Evolutionary conservation across 2,797 vertebrate species (phyloP), one percentile per base, ranked within the genome.

Genomic region (Limosa lapponica): DNA sequence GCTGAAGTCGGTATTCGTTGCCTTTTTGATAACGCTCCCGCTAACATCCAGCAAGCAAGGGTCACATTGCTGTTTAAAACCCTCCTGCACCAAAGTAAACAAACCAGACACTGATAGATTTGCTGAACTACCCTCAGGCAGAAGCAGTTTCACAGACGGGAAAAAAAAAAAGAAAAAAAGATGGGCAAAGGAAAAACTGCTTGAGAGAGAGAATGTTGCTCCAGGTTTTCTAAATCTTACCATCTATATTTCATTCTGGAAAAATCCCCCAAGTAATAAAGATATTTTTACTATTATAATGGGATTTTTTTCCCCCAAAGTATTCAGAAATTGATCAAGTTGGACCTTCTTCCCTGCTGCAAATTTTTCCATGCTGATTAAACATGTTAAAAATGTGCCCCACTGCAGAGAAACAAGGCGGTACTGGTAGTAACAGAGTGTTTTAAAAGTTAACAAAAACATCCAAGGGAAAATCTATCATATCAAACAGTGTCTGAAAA

Each of bases 21-120:
- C 94, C 96, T 95, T 98, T 98, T 97, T 95, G 96, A 92, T 93
- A 96, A 97, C 34, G 23, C 36, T 67, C 69, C 52, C 82, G 97
- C 97, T 98, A 97, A 97, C 96, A 97, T 97, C 93, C 95, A 97
- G 87, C 97, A 91, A 54, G 51, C 96, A 93, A 96, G 97, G 98
- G 95, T 93, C 95, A 96, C 89, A 27, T 37, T 75, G 96, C 97
- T 97, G 95, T 97, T 97, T 97, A 94, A 96, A 94, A 91, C 89
- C 66, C 82, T 94, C 82, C 97, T 96, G 90, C 94, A 96, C 97
- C 93, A 96, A 97, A 97, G 97, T 98, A 98, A 98, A 98, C 98
- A 98, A 96, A 96, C 96, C 96, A 97, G 98, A 98, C 98, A 97
- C 97, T 98, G 98, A 98, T 95, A 97, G 98, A 98, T 98, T 98